Base-by-base conservation (phyloP, 2,888 invertebrate genomes). In the Apoda limacodes region DNA sequence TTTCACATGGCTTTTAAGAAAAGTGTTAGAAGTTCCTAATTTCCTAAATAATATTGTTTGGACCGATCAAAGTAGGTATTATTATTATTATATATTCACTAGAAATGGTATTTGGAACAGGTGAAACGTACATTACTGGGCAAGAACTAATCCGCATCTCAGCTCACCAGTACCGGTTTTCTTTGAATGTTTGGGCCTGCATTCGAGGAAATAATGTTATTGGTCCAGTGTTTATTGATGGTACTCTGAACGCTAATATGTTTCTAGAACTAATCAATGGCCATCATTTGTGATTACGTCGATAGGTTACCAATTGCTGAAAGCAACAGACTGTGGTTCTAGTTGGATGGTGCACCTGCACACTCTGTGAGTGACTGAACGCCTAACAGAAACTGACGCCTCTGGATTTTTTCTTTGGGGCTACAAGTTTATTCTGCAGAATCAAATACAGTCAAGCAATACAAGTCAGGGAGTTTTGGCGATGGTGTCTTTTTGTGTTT, bases 101-200 rank as follows among this genome's bases (percentile, higher is more conserved):
- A 26, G 36, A 9, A 40, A 38, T 14, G 35, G 37, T 7, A 14
- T 38, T 6, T 37, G 34, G 32, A 39, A 41, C 15, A n/a, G 34
- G 17, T 17, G 24, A 14, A 39, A 41, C 20, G 3, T 25, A 6
- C 34, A 30, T 4, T 10, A 25, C 9, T 40, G 33, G 33, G 5
- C 25, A 3, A 19, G 9, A 2, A 15, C 9, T 1, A 41, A 41
- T 23, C 34, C 40, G 9, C 21, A 25, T 7, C 13, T 14, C 32
- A 13, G 22, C 28, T 9, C 30, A 30, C 13, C 30, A 30, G 19
- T 24, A 23, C 15, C 9, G 30, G 14, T 34, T 26, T 19, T 14
- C 34, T 3, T 13, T 34, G 4, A 30, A 27, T 19, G 34, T 34
- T 10, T 34, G 27, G 30, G 34, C 30, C 20, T 22, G 23, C 13